These are phyloP conservation scores for Emesis furor DNA, from an alignment of 2,888 invertebrate genomes.

Conservation along the genomic window DNA sequence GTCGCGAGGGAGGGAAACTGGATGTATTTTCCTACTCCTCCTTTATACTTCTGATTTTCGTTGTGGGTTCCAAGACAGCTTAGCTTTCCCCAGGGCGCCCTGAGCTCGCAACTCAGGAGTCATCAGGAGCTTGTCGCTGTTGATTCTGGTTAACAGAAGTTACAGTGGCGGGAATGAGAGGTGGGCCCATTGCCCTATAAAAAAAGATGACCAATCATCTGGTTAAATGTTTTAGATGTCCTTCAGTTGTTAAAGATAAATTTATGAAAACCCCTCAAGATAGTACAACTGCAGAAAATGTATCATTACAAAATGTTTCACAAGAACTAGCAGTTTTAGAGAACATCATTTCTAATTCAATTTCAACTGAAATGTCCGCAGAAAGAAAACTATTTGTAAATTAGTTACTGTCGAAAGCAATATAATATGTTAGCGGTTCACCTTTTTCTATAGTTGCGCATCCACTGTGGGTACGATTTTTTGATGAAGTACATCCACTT, in stretches of 20 bases:
- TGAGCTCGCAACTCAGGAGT: too few relatives aligned
- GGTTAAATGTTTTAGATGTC: background rate
- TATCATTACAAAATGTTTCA: background rate
- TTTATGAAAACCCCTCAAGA: background rate
- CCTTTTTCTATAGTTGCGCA: conserved; percentile 20
- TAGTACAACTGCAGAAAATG: background rate
- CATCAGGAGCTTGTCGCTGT: too few relatives aligned
- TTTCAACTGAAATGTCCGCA: conserved; percentile 23
- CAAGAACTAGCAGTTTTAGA: background rate
- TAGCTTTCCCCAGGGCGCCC: too few relatives aligned
- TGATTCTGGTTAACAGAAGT: too few relatives aligned
- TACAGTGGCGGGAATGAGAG: too few relatives aligned
- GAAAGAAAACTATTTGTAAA: conserved; percentile 20
- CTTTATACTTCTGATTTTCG: too few relatives aligned
- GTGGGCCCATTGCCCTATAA: too few relatives aligned
- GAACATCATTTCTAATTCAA: background rate
- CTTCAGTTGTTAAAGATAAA: background rate
- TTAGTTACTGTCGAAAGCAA: conserved; percentile 27
- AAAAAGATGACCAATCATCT: background rate
- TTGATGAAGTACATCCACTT: conserved; percentile 9
- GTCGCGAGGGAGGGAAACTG: too few relatives aligned
- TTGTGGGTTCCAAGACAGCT: too few relatives aligned
- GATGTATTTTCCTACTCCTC: too few relatives aligned
- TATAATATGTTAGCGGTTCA: conserved; percentile 27
- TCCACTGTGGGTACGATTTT: conserved; percentile 30